phyloP scores from a whole-genome alignment of 2,113 vertebrate species.

The Saimiri boliviensis region DNA sequence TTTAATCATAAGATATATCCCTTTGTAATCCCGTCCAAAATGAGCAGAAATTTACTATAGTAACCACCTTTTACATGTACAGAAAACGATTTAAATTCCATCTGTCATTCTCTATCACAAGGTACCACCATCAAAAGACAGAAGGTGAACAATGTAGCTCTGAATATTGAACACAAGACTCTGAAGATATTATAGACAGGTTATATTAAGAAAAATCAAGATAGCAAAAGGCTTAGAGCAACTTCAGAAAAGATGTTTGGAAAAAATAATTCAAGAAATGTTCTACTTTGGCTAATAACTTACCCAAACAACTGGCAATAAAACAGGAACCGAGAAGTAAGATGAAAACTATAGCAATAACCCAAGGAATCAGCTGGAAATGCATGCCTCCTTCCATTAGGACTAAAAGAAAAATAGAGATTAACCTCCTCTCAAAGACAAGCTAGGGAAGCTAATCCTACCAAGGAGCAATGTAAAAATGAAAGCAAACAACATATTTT shows the following conservation, averaged over 20 bases:
- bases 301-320: constrained; percentile 53
- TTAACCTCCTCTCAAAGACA: background rate
- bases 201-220: background rate
- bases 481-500: background rate
- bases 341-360: background rate
- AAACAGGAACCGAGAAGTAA: constrained; percentile 56
- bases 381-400: background rate
- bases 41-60: background rate
- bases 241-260: background rate
- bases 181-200: background rate
- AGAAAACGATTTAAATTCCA: background rate
- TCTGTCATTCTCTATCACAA: background rate
- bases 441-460: background rate
- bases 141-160: background rate
- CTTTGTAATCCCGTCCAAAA: background rate
- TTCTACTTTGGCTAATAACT: background rate
- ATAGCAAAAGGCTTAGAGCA: background rate
- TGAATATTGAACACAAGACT: background rate
- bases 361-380: background rate
- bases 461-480: background rate
- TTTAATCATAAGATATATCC: background rate
- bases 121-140: background rate
- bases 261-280: background rate
- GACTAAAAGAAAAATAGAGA: background rate
- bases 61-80: background rate